Base-by-base conservation (phyloP, 2,888 invertebrate species). In the Athrips mouffetella region DNA sequence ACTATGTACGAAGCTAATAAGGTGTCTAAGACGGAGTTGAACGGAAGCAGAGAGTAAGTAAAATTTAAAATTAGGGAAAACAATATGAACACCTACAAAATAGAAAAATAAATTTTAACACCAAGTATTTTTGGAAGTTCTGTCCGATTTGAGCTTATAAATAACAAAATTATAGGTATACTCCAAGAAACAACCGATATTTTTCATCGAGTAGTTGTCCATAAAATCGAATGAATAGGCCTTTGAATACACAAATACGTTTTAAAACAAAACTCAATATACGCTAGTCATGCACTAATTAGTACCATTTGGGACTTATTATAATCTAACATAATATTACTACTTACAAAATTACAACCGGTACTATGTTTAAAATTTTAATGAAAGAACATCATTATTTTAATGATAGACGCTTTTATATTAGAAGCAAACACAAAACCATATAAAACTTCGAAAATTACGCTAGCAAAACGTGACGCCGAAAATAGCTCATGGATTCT, bases 201-300 rank as follows among this genome's bases (percentile, higher is more conserved):
- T n/a, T n/a, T n/a, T n/a, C n/a, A n/a, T n/a, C n/a, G n/a, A n/a
- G n/a, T n/a, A n/a, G n/a, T n/a, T n/a, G n/a, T n/a, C n/a, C n/a
- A n/a, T n/a, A n/a, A n/a, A n/a, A n/a, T 21, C 21, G n/a, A 21
- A 37, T 21, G 37, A 18, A 1, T 11, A 31, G 15, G 45, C 16
- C 5, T 45, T 25, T 11, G 35, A 35, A 45, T 45, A 45, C n/a
- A 29, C 15, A 35, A 45, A 35, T 16, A 21, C 13, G 18, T 45
- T 31, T 42, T 10, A 40, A 47, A 18, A 47, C 31, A 31, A 47
- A 42, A 37, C 33, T n/a, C 27, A n/a, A 11, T 46, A 47, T 42
- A 50, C 41, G 35, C 41, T 11, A 31, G 47, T 47, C 47, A 50
- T 44, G 50, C 50, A 47, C 50, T 50, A 50, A 50, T 50, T 50